These are phyloP conservation scores for Euglossa dilemma DNA, from an alignment of 1,140 invertebrate genomes.

Conservation along the genomic window DNA sequence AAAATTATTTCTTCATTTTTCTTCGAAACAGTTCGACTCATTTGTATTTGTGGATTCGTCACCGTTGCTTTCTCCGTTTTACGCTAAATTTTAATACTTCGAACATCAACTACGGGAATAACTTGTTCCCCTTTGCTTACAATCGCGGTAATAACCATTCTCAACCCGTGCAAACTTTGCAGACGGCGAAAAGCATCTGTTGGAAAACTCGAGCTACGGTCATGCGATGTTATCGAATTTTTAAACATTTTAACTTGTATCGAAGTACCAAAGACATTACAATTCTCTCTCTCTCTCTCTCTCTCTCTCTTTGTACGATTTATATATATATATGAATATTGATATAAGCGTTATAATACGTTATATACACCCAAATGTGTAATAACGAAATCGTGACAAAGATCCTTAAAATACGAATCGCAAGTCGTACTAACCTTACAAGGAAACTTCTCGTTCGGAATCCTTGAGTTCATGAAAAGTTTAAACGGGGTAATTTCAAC, in stretches of 20 bases:
- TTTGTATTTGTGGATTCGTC: background rate
- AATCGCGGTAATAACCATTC: background rate
- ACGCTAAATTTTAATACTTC: background rate
- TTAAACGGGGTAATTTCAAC: background rate
- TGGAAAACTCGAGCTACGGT: background rate
- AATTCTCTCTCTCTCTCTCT: too few relatives aligned
- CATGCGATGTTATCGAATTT: background rate
- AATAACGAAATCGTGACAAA: too few relatives aligned
- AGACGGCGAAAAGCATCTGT: background rate
- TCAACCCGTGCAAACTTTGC: background rate
- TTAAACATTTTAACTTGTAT: background rate
- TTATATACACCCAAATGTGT: too few relatives aligned
- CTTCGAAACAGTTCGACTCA: background rate
- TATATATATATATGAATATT: too few relatives aligned
- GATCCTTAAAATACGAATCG: too few relatives aligned
- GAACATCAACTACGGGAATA: too few relatives aligned
- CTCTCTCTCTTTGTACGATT: too few relatives aligned
- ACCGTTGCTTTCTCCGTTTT: background rate
- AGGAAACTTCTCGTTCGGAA: background rate
- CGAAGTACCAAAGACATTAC: too few relatives aligned
- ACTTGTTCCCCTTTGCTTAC: background rate
- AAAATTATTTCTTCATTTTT: background rate
- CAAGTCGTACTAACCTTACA: background rate
- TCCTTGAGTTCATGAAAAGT: background rate
- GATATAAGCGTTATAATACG: too few relatives aligned